Evolutionary conservation across 1,140 invertebrate genomes (phyloP).

Genomic region (Sipha flava): DNA sequence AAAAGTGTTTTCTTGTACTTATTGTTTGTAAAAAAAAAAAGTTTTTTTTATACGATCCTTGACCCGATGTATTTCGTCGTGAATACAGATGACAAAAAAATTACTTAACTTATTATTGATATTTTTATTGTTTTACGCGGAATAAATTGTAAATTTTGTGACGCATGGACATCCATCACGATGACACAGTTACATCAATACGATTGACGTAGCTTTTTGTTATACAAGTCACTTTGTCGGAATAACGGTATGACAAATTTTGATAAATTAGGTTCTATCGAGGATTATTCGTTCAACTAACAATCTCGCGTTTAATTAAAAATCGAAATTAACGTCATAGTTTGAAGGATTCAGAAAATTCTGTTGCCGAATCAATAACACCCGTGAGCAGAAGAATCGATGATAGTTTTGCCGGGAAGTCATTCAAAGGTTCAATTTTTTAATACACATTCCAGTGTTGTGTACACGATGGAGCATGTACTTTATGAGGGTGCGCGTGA

Average conservation of each 20-base stretch:
- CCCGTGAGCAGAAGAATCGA: no score
- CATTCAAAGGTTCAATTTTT: no score
- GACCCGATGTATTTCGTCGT: no score
- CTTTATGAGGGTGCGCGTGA: no score
- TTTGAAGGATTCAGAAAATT: not conserved
- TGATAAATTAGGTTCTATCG: not conserved
- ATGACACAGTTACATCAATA: not conserved
- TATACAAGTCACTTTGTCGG: not conserved
- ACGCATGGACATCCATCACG: not conserved
- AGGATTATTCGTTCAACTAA: no score
- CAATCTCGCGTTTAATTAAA: constrained; percentile 17
- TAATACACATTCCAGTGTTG: no score
- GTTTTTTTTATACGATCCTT: no score
- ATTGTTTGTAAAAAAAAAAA: not conserved
- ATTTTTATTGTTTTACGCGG: not conserved
- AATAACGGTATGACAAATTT: not conserved
- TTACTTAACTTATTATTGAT: no score
- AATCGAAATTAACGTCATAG: not conserved
- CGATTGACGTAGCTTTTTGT: not conserved
- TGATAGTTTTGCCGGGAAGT: no score
- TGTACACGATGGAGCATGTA: no score
- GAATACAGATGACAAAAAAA: no score
- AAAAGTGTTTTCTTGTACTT: no score
- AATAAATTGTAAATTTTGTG: not conserved
- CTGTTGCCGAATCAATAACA: not conserved